Evolutionary conservation across 2,888 invertebrate genomes (phyloP).

Genomic region (Sphinx pinastri): DNA sequence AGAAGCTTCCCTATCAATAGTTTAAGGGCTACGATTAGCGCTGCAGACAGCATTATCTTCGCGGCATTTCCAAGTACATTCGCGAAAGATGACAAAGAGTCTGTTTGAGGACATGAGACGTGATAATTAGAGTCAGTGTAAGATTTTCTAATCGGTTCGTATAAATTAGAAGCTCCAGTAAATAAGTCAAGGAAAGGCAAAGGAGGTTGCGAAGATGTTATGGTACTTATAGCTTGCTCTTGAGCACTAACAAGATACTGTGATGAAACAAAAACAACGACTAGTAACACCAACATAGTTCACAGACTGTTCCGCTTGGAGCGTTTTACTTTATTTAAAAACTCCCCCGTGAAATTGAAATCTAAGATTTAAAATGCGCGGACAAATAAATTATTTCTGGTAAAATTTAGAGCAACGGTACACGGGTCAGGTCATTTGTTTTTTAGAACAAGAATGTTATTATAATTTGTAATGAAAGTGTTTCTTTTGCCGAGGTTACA

Average conservation of each 20-base stretch:
- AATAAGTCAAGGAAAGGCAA: constrained; percentile 72
- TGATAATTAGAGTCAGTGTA: constrained; percentile 63
- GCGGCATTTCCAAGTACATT: constrained; percentile 74
- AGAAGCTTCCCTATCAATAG: constrained; percentile 71
- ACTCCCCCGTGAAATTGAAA: constrained; percentile 76
- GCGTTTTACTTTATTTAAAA: constrained; percentile 67
- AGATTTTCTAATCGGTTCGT: constrained; percentile 68
- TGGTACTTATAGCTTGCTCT: constrained; percentile 66
- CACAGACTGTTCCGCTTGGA: constrained; percentile 73
- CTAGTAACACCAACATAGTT: constrained; percentile 68
- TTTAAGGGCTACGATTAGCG: constrained; percentile 71
- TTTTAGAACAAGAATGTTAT: constrained; percentile 45
- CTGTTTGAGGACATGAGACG: constrained; percentile 68
- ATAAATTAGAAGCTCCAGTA: constrained; percentile 67
- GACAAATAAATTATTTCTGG: constrained; percentile 62
- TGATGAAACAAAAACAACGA: constrained; percentile 60
- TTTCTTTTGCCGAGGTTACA: constrained; percentile 38
- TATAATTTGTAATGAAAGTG: too few species aligned
- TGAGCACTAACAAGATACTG: constrained; percentile 56
- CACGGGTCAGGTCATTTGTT: constrained; percentile 56
- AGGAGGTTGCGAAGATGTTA: constrained; percentile 53
- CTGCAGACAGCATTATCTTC: constrained; percentile 76
- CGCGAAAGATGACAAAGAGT: constrained; percentile 70
- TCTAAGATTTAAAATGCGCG: constrained; percentile 65
- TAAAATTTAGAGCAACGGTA: constrained; percentile 62